These are phyloP conservation scores for Oryzias woworae DNA, from an alignment of 2,113 vertebrate species.

Conservation along the genomic window DNA sequence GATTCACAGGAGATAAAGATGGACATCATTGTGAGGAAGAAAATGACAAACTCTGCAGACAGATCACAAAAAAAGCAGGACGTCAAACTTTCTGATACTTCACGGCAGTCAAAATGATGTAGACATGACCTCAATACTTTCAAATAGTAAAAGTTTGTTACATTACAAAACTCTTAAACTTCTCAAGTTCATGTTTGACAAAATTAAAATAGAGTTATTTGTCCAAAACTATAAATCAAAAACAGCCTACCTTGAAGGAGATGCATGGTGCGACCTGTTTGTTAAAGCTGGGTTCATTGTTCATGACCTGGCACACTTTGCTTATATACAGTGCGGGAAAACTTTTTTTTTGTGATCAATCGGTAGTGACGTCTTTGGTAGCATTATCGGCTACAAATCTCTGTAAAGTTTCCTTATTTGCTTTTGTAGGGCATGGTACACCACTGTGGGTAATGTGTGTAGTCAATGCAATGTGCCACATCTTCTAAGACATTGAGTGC, in stretches of 20 bases:
- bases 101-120: background rate
- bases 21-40: slow-evolving; percentile 21
- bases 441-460: slow-evolving; percentile 12
- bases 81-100: background rate
- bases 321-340: slow-evolving; percentile 26
- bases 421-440: background rate
- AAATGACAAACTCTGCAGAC: slow-evolving; percentile 45
- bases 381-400: slow-evolving; percentile 11
- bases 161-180: background rate
- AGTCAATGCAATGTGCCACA: background rate
- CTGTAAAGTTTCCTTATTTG: slow-evolving; percentile 22
- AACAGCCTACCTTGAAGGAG: slow-evolving; percentile 42
- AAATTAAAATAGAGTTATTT: no score
- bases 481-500: no score
- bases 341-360: slow-evolving; percentile 1
- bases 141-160: background rate
- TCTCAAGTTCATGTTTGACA: no score
- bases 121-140: background rate
- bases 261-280: slow-evolving; percentile 30
- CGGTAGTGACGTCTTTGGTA: slow-evolving; percentile 17
- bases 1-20: background rate
- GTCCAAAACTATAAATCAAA: background rate
- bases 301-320: background rate
- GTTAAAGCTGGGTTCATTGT: slow-evolving; percentile 1
- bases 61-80: background rate